Base-by-base conservation (phyloP, 1,140 invertebrate genomes). In the Rhyzopertha dominica region DNA sequence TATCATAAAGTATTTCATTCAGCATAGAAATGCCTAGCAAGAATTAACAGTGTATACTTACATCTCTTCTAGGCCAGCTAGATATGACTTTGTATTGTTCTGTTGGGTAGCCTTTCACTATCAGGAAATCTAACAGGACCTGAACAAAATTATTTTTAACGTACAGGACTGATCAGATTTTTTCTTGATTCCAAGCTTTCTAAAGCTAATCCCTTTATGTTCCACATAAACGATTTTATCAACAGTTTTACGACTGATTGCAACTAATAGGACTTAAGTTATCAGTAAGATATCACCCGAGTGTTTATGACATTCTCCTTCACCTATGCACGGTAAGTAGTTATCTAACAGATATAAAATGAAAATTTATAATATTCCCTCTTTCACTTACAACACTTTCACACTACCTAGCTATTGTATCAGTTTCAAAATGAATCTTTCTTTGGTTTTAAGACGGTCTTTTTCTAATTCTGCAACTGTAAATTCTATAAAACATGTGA, bases 61-160 rank as follows among this genome's bases (percentile, higher is more conserved):
- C 84, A 79, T 95, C 91, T 78, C 84, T 82, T 65, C 90, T 80
- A 63, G 92, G 92, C 85, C 87, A 95, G 63, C 87, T 89, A 55
- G 84, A 84, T 51, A 95, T 82, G 31, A 95, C 81, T 78, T 95
- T 95, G 65, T 84, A 95, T 61, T 92, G 87, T 59, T 87, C 83
- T 48, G 79, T 77, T 41, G 86, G 84, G 71, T 82, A 95, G 29
- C 91, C 91, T 74, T 90, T 77, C 16, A 90, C 85, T 26, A 84
- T 80, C 22, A 95, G 77, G 72, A 80, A 95, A 68, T 93, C 85
- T 49, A 95, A 72, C 54, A 95, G 71, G 47, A 80, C 81, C 75
- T 88, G 70, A 13, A 67, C 70, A 40, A 57, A 57, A 56, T 42
- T 49, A 50, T 25, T 12, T 24, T 24, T 14, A 32, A n/a, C 7